Evolutionary conservation across 2,797 vertebrate species (phyloP).

Genomic region (Trachurus trachurus): DNA sequence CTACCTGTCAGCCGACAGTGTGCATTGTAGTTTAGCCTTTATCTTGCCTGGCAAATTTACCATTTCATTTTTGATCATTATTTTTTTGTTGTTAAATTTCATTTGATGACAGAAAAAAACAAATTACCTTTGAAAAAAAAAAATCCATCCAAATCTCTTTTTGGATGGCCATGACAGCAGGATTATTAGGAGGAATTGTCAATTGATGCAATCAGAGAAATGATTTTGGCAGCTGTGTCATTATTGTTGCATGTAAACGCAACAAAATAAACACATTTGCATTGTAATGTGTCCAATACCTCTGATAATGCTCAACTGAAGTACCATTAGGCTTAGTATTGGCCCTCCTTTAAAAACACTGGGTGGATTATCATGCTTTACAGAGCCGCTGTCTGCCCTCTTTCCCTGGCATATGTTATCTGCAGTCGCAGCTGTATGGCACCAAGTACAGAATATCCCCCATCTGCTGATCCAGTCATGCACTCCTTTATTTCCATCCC

Average conservation of each 20-base stretch:
- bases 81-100: slow-evolving; percentile 11
- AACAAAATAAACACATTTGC: slow-evolving; percentile 64
- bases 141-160: neutral
- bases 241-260: slow-evolving; percentile 41
- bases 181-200: slow-evolving; percentile 45
- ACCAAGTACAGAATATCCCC: slow-evolving; percentile 72
- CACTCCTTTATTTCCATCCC: slow-evolving; percentile 72
- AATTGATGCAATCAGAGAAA: slow-evolving; percentile 46
- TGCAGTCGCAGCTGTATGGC: slow-evolving; percentile 80
- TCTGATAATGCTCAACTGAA: slow-evolving; percentile 67
- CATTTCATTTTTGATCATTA: slow-evolving; percentile 24
- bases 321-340: slow-evolving; percentile 68
- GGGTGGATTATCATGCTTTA: slow-evolving; percentile 76
- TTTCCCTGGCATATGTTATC: slow-evolving; percentile 80
- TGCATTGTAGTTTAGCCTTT: neutral
- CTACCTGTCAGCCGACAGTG: neutral
- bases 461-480: slow-evolving; percentile 78
- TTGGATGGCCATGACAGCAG: slow-evolving; percentile 28
- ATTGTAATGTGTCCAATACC: slow-evolving; percentile 66
- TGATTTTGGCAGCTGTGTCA: slow-evolving; percentile 34
- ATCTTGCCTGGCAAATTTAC: slow-evolving; percentile 17
- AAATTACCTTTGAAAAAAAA: slow-evolving; percentile 12
- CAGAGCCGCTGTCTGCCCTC: slow-evolving; percentile 69
- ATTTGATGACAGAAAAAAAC: slow-evolving; percentile 45
- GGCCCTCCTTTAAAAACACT: slow-evolving; percentile 67